Base-by-base conservation (phyloP, 1,140 invertebrate species). In the Akabosia matsudoensis region DNA sequence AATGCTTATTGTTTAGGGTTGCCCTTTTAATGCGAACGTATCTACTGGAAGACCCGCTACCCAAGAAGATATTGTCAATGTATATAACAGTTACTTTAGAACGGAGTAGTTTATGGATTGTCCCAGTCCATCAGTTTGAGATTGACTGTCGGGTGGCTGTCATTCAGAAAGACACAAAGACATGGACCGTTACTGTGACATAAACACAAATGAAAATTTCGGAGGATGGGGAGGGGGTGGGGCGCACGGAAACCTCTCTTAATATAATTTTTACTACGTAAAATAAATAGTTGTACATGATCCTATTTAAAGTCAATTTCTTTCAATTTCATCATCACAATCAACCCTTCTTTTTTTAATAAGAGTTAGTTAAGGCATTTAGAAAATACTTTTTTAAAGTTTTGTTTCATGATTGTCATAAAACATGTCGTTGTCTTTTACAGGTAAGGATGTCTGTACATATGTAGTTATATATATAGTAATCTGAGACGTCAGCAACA, bases 391-490 rank as follows among this genome's bases (percentile, higher is more conserved):
- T 22, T 13, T 56, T n/a, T 56, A 56, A 4, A n/a, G 4, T 56
- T 13, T 56, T 3, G 10, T 56, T 56, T 56, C n/a, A 56, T 56
- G 3, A 4, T 56, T 45, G 37, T 45, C 37, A 10, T 45, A 10
- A 45, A 45, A 45, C 14, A n/a, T 56, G 54, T 56, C 54, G 54
- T 56, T 56, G 54, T 56, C n/a, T 64, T 24, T 24, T 64, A 64
- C 13, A 52, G 13, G 45, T 52, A n/a, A n/a, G n/a, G n/a, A n/a
- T 45, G 18, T 45, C 7, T 45, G 37, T 45, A 45, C 37, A 45
- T 10, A 10, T 45, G 37, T 7, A 18, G 7, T 18, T 45, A 45
- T 18, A 45, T 45, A 45, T 45, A 18, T 45, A n/a, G 18, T 4
- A 64, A 4, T 64, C 4, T 64, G 56, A 52, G 45, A 52, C 13